Evolutionary conservation across 2,113 vertebrate genomes (phyloP), one percentile per base, ranked within the genome.

Genomic region (Todiramphus saurophagus): DNA sequence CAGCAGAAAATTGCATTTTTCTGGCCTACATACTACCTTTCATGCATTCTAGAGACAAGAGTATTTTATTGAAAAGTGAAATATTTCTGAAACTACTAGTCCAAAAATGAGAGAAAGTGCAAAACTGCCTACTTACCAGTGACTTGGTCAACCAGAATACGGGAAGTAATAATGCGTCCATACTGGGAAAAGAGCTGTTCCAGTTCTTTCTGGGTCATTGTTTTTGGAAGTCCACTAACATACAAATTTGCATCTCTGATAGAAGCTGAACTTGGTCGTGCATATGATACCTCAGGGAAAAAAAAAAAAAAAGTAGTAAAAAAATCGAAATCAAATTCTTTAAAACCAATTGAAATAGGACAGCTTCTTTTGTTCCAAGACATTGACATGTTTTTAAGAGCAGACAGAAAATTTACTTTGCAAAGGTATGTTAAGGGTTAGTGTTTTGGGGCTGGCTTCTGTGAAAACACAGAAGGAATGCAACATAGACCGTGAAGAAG

Each of bases 161-260:
- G 99, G 67, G 99, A 99, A 98, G 99, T 99, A 98, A 99, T 99
- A 97, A 99, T 99, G 95, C 99, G 99, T 74, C 99, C 99, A 5
- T 99, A 99, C 60, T 99, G 99, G 53, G 99, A 99, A 96, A 99
- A 99, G 46, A 99, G 99, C 93, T 99, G 99, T 75, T 99, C 99
- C 94, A 99, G 94, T 90, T 99, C 99, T 88, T 99, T 99, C 98
- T 99, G 99, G 46, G 98, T 99, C 99, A 99, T 99, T 53, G 99
- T 99, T 98, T 99, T 99, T 27, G 99, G 99, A 97, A 99, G 98
- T 93, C 99, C 99, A 30, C 99, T 99, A 97, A 99, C 99, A 20
- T 99, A 99, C 89, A 99, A 97, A 97, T 99, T 99, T 86, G 99
- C 99, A 97, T 99, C 99, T 98, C 99, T 99, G 96, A 99, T 99